Percentiles rank a stretch among this genome's conserved stretches.
Conservation (phyloP, 1,140 invertebrate genomes). For the Drosophila arizonae region DNA sequence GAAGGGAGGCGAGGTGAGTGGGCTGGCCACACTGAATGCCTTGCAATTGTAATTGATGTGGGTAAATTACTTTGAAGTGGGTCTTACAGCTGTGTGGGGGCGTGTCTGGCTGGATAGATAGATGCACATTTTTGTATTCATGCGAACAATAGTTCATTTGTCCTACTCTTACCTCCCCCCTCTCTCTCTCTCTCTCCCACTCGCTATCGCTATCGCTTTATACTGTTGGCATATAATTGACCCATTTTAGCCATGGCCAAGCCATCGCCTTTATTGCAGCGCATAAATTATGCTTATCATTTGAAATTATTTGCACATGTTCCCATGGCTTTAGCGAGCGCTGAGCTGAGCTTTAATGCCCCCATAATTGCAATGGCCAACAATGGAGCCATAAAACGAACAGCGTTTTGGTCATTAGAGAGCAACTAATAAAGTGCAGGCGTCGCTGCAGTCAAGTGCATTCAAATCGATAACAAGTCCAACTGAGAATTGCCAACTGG, state of each 20-base stretch:
- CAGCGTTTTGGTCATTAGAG: slow-evolving; percentile 39
- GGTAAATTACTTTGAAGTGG: slow-evolving; percentile 29
- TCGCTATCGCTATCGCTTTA: neutral
- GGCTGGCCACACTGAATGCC: slow-evolving; percentile 1
- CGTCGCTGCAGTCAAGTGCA: slow-evolving; percentile 27
- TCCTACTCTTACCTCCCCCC: neutral
- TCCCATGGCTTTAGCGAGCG: slow-evolving; percentile 31
- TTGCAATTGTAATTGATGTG: slow-evolving; percentile 51
- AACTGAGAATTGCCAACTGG: slow-evolving; percentile 19
- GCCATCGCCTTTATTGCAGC: slow-evolving; percentile 52
- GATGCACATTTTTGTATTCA: slow-evolving; percentile 15
- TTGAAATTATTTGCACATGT: slow-evolving; percentile 72
- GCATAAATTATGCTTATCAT: slow-evolving; percentile 78
- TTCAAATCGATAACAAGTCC: slow-evolving; percentile 17
- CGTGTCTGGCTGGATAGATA: slow-evolving; percentile 19
- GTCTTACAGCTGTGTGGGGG: neutral
- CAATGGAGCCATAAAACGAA: slow-evolving; percentile 60
- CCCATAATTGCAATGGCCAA: slow-evolving; percentile 69
- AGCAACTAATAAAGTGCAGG: slow-evolving; percentile 54
- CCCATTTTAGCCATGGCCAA: slow-evolving; percentile 57
- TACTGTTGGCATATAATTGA: slow-evolving; percentile 56
- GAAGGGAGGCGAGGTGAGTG: slow-evolving; percentile 90
- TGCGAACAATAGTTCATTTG: slow-evolving; percentile 19
- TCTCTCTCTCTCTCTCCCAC: neutral
- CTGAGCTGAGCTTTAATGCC: slow-evolving; percentile 54